Evolutionary conservation across 2,113 vertebrate species (phyloP).

Genomic region (Hucho hucho): DNA sequence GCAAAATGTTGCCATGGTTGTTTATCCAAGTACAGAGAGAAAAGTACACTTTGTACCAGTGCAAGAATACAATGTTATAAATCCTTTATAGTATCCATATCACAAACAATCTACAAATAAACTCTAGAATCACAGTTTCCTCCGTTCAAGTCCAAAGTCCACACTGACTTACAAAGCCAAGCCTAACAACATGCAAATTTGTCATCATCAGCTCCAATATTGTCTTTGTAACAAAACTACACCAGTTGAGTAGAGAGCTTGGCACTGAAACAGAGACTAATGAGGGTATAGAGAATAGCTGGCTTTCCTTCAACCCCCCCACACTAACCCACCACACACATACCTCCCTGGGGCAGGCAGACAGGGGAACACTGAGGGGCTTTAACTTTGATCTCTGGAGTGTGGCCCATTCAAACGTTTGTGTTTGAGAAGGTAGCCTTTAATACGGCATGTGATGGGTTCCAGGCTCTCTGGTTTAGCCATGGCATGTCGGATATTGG

Average conservation of each 20-base stretch:
- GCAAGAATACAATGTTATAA: background rate
- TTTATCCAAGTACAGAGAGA: background rate
- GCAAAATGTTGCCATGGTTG: no score
- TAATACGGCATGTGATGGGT: constrained; percentile 68
- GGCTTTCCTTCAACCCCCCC: background rate
- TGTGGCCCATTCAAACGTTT: constrained; percentile 74
- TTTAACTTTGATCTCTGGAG: constrained; percentile 73
- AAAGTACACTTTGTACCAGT: background rate
- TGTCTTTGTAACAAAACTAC: constrained; percentile 11
- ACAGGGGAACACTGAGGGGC: constrained; percentile 41
- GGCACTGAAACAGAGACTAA: no score
- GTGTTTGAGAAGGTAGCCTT: constrained; percentile 71
- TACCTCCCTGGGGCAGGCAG: constrained; percentile 33
- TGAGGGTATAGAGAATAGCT: no score
- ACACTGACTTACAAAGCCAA: background rate
- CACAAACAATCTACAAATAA: constrained; percentile 10
- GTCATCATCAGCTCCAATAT: constrained; percentile 11
- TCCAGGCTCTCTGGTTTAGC: constrained; percentile 73
- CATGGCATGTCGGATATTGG: constrained; percentile 69
- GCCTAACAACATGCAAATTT: background rate
- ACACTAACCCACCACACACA: constrained; percentile 48
- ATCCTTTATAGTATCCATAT: background rate
- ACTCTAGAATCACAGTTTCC: background rate
- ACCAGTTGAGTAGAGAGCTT: no score
- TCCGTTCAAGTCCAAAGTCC: background rate